These are phyloP conservation scores for Gymnocheta viridis DNA, from an alignment of 2,888 invertebrate genomes.

Conservation along the genomic window DNA sequence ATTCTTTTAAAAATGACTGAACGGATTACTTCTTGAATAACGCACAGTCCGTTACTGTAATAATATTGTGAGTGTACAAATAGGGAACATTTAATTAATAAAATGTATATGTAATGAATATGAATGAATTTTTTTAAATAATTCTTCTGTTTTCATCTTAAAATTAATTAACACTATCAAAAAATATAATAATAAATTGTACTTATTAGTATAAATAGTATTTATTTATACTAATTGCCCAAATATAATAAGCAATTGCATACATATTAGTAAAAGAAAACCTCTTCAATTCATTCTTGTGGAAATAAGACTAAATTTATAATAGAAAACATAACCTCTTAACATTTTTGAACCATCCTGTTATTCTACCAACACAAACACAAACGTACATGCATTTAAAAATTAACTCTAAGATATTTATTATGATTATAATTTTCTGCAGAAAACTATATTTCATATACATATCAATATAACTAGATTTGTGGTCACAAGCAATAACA, in stretches of 20 bases:
- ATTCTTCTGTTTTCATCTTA: no score
- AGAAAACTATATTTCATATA: conserved; percentile 11
- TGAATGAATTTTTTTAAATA: no score
- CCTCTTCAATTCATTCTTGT: background rate
- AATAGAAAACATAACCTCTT: conserved; percentile 51
- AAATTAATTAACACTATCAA: no score
- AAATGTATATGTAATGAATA: no score
- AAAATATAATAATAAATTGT: no score
- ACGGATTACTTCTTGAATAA: no score
- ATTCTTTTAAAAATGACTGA: no score
- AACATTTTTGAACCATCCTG: conserved; percentile 32
- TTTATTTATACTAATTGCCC: conserved; percentile 58
- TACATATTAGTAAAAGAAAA: background rate
- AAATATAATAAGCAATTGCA: conserved; percentile 38
- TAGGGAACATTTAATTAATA: background rate
- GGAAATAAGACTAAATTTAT: background rate
- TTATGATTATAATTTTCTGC: conserved; percentile 16
- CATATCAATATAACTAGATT: no score
- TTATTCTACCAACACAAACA: background rate
- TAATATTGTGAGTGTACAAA: no score
- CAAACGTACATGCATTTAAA: background rate
- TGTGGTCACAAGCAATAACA: no score
- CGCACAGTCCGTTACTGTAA: no score
- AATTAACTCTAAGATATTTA: conserved; percentile 39
- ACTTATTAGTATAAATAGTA: no score